Evolutionary conservation across 2,113 vertebrate species (phyloP), one percentile per base, ranked within the genome.

Genomic region (Mystacornis crossleyi): DNA sequence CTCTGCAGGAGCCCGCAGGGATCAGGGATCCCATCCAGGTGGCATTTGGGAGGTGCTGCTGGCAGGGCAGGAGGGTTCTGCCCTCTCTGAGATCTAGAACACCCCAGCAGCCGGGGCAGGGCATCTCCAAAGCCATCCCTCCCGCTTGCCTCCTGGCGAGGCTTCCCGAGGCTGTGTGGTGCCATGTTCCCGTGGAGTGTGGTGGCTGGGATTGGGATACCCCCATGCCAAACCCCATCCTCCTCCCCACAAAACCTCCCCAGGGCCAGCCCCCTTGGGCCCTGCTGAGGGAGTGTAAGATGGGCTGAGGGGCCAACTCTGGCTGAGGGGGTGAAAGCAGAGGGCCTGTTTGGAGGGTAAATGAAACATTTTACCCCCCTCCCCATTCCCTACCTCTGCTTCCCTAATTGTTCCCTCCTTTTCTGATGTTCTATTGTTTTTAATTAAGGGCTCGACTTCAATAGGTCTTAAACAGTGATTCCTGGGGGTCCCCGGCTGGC

Each of bases 381-480:
- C 13, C 31, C 29, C 33, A 57, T 8, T 7, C 34, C 1, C 2
- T 69, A 26, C 62, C 84, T 87, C 74, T 42, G 66, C 67, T 84
- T 61, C 31, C n/a, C 85, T 81, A 74, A 87, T 92, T 73, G 53
- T 66, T 82, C 45, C 57, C 62, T 78, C 51, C 61, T 25, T 90
- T 91, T 86, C 62, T 73, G 33, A 92, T 77, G n/a, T 55, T 79
- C 65, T 54, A 7, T 94, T 92, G 84, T 95, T 96, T 94, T 78
- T 79, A 91, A 95, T 96, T 94, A 92, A 95, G 48, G 86, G 31
- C 71, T 95, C 54, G 36, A 94, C 86, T 93, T 96, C 93, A 92
- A 82, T 48, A 64, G 91, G 64, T 45, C 91, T 86, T 69, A 69
- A 93, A 67, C 21, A 36, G 69, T 18, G 77, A 82, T 89, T 96